Evolutionary conservation across 1,140 invertebrate genomes (phyloP).

Genomic region (Drosophila mojavensis): DNA sequence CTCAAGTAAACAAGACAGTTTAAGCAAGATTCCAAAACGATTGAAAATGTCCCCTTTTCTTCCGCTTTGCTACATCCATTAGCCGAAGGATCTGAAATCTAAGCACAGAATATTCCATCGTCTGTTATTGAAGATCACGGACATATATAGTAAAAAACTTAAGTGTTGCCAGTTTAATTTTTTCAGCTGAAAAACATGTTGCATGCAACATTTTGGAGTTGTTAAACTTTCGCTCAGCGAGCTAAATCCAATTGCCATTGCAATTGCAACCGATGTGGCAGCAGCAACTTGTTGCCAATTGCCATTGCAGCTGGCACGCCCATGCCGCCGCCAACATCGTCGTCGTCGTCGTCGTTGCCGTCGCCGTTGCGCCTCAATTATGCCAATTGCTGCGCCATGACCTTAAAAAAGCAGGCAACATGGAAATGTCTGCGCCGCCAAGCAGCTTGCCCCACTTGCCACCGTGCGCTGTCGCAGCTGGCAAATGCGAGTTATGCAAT

Average conservation of each 20-base stretch:
- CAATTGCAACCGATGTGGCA: slow-evolving; percentile 24
- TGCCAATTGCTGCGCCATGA: slow-evolving; percentile 78
- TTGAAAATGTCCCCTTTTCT: too few species aligned
- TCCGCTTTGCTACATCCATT: too few species aligned
- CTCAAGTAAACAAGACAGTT: too few species aligned
- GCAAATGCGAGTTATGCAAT: slow-evolving; percentile 66
- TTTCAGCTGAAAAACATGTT: slow-evolving; percentile 10
- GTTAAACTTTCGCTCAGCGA: slow-evolving; percentile 13
- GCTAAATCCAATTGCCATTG: slow-evolving; percentile 12
- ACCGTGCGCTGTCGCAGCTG: slow-evolving; percentile 16
- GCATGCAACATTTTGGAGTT: slow-evolving; percentile 28
- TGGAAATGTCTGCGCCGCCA: slow-evolving; percentile 72
- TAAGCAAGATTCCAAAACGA: too few species aligned
- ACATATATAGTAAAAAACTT: too few species aligned
- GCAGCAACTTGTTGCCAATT: slow-evolving; percentile 30
- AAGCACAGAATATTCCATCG: too few species aligned
- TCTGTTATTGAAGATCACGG: too few species aligned
- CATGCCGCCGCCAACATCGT: slow-evolving; percentile 28
- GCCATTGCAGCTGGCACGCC: slow-evolving; percentile 44
- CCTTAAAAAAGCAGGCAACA: slow-evolving; percentile 81
- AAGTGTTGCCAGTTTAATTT: not conserved
- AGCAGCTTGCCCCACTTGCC: slow-evolving; percentile 22
- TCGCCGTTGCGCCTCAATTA: slow-evolving; percentile 77
- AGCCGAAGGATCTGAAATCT: too few species aligned
- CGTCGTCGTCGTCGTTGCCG: slow-evolving; percentile 35